Conservation (phyloP, 2,113 vertebrate species). For the Melanerpes formicivorus region DNA sequence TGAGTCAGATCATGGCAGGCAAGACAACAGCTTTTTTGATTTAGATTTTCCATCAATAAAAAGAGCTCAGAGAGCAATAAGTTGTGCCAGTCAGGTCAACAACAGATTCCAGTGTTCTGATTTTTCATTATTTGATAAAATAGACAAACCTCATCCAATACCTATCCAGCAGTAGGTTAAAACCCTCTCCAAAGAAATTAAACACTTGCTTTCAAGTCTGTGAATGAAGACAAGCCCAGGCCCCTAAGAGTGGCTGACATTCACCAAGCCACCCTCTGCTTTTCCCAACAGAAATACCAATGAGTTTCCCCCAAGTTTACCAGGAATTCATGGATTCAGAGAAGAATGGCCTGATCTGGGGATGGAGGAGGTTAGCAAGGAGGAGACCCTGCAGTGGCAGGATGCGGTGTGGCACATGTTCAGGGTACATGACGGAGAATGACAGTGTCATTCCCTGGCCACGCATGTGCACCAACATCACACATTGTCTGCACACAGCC, state of each 20-base stretch:
- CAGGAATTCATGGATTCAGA: not conserved
- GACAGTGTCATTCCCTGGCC: not conserved
- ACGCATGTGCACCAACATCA: not conserved
- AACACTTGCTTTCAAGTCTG: not conserved
- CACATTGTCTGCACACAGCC: not conserved
- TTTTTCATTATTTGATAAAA: conserved; percentile 40
- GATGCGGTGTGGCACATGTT: fast-evolving
- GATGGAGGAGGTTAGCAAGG: not conserved
- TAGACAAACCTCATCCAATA: not conserved
- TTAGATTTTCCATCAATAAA: conserved; percentile 9
- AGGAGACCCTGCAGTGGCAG: not conserved
- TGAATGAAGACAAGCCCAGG: not conserved
- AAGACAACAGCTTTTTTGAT: not conserved
- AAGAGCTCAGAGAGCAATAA: not conserved
- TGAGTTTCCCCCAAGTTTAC: not conserved
- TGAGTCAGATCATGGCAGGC: not conserved
- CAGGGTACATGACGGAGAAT: not conserved
- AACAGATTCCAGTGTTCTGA: not conserved
- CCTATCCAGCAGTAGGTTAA: not conserved
- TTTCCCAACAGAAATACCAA: not conserved
- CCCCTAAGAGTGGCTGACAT: not conserved
- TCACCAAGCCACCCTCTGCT: not conserved
- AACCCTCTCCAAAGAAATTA: not conserved
- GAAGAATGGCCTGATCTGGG: not conserved
- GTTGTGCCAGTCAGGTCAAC: not conserved